Base-by-base conservation (phyloP, 2,888 invertebrate genomes). In the Panopea generosa region DNA sequence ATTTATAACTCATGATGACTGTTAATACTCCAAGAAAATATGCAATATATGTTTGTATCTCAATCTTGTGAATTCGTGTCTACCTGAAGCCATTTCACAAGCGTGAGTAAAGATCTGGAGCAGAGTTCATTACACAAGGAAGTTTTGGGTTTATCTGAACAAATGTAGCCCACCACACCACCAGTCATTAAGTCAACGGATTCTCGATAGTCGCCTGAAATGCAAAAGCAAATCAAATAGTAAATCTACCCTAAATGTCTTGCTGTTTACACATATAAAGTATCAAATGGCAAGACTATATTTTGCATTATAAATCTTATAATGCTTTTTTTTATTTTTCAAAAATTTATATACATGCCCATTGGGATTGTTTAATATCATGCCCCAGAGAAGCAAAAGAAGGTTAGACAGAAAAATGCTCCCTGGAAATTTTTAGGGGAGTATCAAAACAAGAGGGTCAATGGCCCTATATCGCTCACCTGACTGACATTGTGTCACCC, bases 1-100 rank as follows among this genome's bases (percentile, higher is more conserved):
- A n/a, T n/a, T n/a, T n/a, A n/a, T n/a, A n/a, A n/a, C n/a, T n/a
- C n/a, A n/a, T n/a, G n/a, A n/a, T n/a, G n/a, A n/a, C n/a, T n/a
- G n/a, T n/a, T n/a, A n/a, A n/a, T n/a, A n/a, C n/a, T n/a, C n/a
- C n/a, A n/a, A n/a, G n/a, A n/a, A n/a, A n/a, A n/a, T n/a, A n/a
- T n/a, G n/a, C n/a, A n/a, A n/a, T n/a, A n/a, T n/a, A n/a, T n/a
- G n/a, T n/a, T n/a, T n/a, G n/a, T n/a, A n/a, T n/a, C n/a, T n/a
- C n/a, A n/a, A n/a, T n/a, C n/a, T n/a, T n/a, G n/a, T n/a, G n/a
- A n/a, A n/a, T n/a, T n/a, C n/a, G n/a, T 33, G 33, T 33, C 24
- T 33, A 77, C 72, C 85, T 90, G 90, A 26, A 90, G 66, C 93
- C 93, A 93, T 71, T 91, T 90, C 20, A 90, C 91, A 29, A 92